Conservation (phyloP, 2,797 vertebrate genomes). For the Xiphorhynchus erythropygius region DNA sequence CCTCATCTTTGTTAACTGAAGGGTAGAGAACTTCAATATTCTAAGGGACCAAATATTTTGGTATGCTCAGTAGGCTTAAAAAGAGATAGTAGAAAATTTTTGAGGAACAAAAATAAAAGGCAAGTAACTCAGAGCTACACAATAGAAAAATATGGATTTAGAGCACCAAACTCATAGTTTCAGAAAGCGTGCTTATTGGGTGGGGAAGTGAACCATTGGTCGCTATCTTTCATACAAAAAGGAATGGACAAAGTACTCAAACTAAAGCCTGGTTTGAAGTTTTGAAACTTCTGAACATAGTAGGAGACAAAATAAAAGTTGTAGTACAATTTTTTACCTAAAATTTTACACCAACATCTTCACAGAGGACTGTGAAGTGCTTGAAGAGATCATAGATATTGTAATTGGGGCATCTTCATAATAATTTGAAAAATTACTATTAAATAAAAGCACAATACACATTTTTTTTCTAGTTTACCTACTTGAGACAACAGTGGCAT, state of each 20-base stretch:
- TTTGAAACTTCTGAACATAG: background rate
- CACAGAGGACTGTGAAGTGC: background rate
- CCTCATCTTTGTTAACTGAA: background rate
- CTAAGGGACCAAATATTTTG: background rate
- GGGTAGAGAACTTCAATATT: background rate
- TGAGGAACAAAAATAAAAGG: background rate
- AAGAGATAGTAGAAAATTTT: background rate
- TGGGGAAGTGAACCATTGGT: background rate
- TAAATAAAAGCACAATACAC: background rate
- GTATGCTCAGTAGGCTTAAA: background rate
- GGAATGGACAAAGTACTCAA: background rate
- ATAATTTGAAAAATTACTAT: background rate
- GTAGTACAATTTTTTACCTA: background rate
- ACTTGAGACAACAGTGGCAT: conserved; percentile 58
- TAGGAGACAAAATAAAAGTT: background rate
- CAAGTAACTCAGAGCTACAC: background rate
- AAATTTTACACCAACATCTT: background rate
- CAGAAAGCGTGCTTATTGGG: background rate
- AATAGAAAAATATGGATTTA: background rate
- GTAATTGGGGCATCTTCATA: background rate
- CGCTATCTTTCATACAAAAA: background rate
- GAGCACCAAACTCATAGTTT: background rate
- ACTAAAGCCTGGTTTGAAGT: background rate
- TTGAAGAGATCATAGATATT: background rate
- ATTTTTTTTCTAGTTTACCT: background rate